Base-by-base conservation (phyloP, 2,113 vertebrate species). In the Orientallactaga bullata region DNA sequence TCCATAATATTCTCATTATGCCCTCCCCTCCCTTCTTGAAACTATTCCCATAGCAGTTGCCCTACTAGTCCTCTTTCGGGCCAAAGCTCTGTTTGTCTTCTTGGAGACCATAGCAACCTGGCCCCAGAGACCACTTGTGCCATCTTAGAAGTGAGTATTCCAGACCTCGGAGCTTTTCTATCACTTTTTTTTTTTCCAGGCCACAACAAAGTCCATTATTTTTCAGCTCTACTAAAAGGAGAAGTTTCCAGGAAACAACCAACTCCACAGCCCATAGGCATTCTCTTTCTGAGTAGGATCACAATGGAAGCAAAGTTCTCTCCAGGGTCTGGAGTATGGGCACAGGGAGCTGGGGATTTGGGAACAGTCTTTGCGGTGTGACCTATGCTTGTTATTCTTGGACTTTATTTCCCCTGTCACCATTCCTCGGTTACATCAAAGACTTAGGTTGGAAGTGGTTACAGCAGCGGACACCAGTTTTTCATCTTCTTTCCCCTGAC, bases 51-150 rank as follows among this genome's bases (percentile, higher is more conserved):
- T 32, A 68, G 91, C 86, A 47, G 10, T 28, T 73, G 37, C 55
- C 68, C 72, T 81, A 63, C 61, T 85, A 3, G 15, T 61, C 65
- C 20, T 89, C 58, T 87, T 79, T 71, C 51, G 72, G 73, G 28
- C 90, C 69, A 88, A 90, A 88, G 55, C 16, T 96, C 85, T 90
- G 35, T 96, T 94, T 95, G 90, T 79, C 90, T 32, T 85, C 77
- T 72, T 30, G 47, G 91, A 92, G 96, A 89, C 94, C 61, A 92
- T 93, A 88, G 74, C 92, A 89, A 92, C 91, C 30, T 84, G 77
- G 84, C 83, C 79, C 78, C 5, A 35, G 85, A 92, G 69, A 83
- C 74, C 69, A 12, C 78, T 86, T 93, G 42, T 71, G 20, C 90
- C 94, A 76, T 88, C 82, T 82, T 93, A 74, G 93, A 87, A 85